These are phyloP conservation scores for Gnathonemus echidnorhynchus DNA, from an alignment of 2,113 vertebrate genomes.

Conservation along the genomic window DNA sequence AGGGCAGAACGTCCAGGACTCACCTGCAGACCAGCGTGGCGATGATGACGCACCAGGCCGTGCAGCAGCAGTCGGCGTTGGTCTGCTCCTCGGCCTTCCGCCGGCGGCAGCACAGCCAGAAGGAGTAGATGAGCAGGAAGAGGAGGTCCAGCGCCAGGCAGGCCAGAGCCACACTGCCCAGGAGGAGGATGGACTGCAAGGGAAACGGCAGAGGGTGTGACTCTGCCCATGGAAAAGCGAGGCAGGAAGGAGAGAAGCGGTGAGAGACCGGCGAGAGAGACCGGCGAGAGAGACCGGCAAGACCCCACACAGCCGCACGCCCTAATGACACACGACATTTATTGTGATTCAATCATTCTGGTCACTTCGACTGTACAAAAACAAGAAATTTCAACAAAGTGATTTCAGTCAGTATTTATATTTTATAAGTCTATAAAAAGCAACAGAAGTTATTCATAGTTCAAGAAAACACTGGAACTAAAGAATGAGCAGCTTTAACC, in stretches of 20 bases:
- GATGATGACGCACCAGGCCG: slow-evolving; percentile 95
- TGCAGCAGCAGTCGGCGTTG: slow-evolving; percentile 88
- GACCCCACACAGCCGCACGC: not conserved
- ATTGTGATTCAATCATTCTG: not conserved
- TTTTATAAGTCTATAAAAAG: not conserved
- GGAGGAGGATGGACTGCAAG: slow-evolving; percentile 77
- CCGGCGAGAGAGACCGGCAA: too few relatives aligned
- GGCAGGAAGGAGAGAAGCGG: not conserved
- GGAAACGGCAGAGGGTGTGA: slow-evolving; percentile 11
- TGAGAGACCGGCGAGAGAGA: not conserved
- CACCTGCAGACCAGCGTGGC: slow-evolving; percentile 96
- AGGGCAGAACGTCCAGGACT: slow-evolving; percentile 17
- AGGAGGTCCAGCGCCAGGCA: slow-evolving; percentile 89
- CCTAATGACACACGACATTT: not conserved
- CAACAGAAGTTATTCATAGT: not conserved
- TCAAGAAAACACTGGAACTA: not conserved
- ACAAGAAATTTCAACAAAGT: not conserved
- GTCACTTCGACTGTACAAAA: not conserved
- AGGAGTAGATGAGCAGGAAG: slow-evolving; percentile 90
- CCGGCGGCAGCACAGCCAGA: slow-evolving; percentile 87
- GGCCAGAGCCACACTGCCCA: slow-evolving; percentile 79
- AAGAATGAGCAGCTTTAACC: not conserved
- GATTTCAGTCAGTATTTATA: not conserved
- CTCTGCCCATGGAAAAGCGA: not conserved
- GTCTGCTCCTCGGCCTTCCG: slow-evolving; percentile 75